These are phyloP conservation scores for Pogona vitticeps DNA, from an alignment of 2,113 vertebrate species.

Conservation along the genomic window DNA sequence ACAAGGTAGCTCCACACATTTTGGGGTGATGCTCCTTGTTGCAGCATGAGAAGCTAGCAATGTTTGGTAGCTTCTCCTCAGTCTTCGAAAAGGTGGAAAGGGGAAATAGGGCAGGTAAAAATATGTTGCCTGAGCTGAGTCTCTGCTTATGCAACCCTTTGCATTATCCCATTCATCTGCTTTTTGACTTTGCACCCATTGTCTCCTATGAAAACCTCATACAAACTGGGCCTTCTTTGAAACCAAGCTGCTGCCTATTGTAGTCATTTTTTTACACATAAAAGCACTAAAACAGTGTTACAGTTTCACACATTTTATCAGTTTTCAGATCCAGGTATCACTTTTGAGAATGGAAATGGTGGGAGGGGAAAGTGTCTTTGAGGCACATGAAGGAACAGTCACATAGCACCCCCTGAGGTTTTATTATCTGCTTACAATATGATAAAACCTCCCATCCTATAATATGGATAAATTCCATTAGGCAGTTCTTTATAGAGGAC, in stretches of 20 bases:
- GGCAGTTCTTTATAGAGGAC: constrained; percentile 16
- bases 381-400: background rate
- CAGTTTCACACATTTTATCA: background rate
- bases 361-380: background rate
- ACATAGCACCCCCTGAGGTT: background rate
- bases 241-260: background rate
- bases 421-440: constrained; percentile 26
- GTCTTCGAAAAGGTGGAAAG: background rate
- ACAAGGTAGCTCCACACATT: too few species aligned
- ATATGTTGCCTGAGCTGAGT: background rate
- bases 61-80: background rate
- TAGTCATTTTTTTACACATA: background rate
- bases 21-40: background rate
- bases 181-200: background rate
- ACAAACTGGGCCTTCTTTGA: background rate
- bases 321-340: constrained; percentile 32
- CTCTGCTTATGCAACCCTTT: background rate
- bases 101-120: background rate
- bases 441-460: constrained; percentile 32
- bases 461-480: constrained; percentile 3
- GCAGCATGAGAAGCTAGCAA: background rate
- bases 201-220: background rate
- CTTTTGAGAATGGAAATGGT: constrained; percentile 4
- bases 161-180: background rate
- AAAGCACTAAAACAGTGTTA: background rate